These are phyloP conservation scores for Aurelia sp. DNA, from an alignment of 30 jellyfish, hydroid and myxozoan genomes.

Conservation along the genomic window DNA sequence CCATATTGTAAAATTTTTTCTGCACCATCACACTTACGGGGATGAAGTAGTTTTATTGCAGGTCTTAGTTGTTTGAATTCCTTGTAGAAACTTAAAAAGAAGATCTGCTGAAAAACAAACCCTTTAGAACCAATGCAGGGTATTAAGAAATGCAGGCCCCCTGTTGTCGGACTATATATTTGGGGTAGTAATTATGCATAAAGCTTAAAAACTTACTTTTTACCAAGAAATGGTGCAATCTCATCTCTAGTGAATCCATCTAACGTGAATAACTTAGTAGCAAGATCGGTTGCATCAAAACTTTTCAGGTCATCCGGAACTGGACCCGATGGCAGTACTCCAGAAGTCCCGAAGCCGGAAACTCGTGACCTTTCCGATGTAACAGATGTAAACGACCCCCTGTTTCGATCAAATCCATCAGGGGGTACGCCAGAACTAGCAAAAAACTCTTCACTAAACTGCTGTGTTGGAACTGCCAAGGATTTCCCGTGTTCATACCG, in stretches of 20 bases:
- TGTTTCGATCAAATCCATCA: constrained; percentile 2
- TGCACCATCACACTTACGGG: too few species aligned
- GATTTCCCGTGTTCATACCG: constrained; percentile 72
- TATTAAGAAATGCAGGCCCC: too few species aligned
- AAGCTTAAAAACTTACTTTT: constrained; percentile 75
- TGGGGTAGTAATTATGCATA: too few species aligned
- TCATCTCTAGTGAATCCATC: constrained; percentile 90
- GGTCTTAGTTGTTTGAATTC: too few species aligned
- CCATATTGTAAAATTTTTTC: too few species aligned
- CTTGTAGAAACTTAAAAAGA: too few species aligned
- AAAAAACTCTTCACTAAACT: constrained; percentile 30
- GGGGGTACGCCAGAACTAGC: background rate
- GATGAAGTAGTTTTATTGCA: too few species aligned
- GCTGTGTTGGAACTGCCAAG: constrained; percentile 58
- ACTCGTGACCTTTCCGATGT: constrained; percentile 29
- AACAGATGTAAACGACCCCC: constrained; percentile 48
- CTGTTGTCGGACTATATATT: too few species aligned
- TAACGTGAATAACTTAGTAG: constrained; percentile 83
- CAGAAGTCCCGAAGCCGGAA: constrained; percentile 26
- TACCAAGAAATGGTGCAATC: constrained; percentile 96
- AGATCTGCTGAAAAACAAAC: too few species aligned
- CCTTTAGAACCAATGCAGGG: too few species aligned
- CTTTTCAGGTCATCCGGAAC: constrained; percentile 62
- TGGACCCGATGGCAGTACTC: constrained; percentile 3
- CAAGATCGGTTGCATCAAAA: constrained; percentile 89